Evolutionary conservation across 2,797 vertebrate genomes (phyloP), one percentile per base, ranked within the genome.

Genomic region (Melanotaenia trifasciata): DNA sequence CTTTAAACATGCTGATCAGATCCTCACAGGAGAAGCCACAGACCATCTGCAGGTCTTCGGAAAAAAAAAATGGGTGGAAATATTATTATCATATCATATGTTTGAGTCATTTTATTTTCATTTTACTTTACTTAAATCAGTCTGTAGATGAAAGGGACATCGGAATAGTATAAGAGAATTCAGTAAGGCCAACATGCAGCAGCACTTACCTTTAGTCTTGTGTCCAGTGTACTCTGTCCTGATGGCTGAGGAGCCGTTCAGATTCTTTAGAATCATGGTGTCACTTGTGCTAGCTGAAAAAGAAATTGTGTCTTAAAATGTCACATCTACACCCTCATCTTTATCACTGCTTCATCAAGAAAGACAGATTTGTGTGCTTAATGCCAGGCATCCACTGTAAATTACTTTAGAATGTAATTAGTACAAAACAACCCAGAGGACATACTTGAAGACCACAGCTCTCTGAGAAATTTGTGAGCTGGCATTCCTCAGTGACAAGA

Each of bases 11-110:
- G 90, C 94, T 96, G 85, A 96, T 92, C 65, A 99, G 93, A 64
- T 98, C 97, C 1, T 99, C 97, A 33, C 98, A 99, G 76, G 97
- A 96, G 93, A 99, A 96, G 16, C 98, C 98, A 69, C 98, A 99
- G 78, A 99, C 94, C 87, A 96, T 96, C 84, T 98, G 96, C 59
- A 97, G 93, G 77, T 99, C 97, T 95, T 79, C 28, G 76, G 65
- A 43, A 64, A 62, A 77, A 14, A 43, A 43, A 45, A 45, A 45
- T 20, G 43, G 32, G 9, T 6, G 59, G 13, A 58, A 11, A 24
- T 22, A n/a, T 38, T 26, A 40, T 58, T 58, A 30, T 30, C 30
- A 30, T 5, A 43, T 5, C 2, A n/a, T 22, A 57, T 26, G 24
- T 26, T 28, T 54, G 51, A 14, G 12, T 7, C 7, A 14, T 54